Percentiles rank a stretch among this genome's conserved stretches.
phyloP scores from a whole-genome alignment of 2,888 invertebrate genomes.

The Acronicta alni region DNA sequence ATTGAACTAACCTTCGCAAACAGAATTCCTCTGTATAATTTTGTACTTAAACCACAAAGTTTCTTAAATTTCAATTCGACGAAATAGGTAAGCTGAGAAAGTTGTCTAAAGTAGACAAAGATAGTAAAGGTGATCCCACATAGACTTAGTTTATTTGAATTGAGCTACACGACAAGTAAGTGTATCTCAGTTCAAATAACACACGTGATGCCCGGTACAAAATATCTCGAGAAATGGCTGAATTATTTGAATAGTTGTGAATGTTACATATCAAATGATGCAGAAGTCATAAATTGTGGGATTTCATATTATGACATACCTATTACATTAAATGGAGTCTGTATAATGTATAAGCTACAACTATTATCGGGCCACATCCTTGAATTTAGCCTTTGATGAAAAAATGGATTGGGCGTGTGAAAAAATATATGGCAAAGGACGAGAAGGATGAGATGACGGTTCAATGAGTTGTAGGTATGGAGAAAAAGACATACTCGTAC shows the following conservation, averaged over 20 bases:
- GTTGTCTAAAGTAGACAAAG: slow-evolving; percentile 39
- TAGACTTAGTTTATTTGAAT: not conserved
- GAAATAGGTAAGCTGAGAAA: slow-evolving; percentile 46
- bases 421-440: no score
- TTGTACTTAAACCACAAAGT: slow-evolving; percentile 42
- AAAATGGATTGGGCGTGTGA: no score
- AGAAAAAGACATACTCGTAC: no score
- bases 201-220: not conserved
- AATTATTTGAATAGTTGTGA: not conserved
- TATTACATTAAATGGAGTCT: no score
- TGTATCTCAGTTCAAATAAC: not conserved
- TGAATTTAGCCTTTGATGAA: no score
- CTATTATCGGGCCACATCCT: no score
- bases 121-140: slow-evolving; percentile 18
- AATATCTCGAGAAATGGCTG: not conserved
- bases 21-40: slow-evolving; percentile 38
- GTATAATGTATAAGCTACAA: no score
- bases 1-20: slow-evolving; percentile 5
- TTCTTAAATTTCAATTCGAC: slow-evolving; percentile 51
- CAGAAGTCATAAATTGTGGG: no score
- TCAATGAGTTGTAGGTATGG: no score
- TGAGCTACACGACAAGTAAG: not conserved
- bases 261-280: no score
- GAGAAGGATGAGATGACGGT: no score
- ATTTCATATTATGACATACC: no score